Base-by-base conservation (phyloP, 2,113 vertebrate genomes). In the Nematolebias whitei region DNA sequence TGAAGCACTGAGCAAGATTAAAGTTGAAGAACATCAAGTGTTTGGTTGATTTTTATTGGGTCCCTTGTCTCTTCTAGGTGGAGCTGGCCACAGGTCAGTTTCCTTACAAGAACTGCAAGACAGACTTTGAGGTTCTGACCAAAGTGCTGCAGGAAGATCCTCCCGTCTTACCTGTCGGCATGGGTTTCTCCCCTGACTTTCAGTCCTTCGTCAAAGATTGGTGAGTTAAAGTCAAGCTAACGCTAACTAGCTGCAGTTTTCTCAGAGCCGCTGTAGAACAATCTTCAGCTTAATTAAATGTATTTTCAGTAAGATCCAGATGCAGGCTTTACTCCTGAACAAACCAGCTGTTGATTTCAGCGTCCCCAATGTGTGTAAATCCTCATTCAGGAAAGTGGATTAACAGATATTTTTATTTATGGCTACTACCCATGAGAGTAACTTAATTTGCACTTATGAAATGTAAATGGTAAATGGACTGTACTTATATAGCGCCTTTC, bases 141-240 rank as follows among this genome's bases (percentile, higher is more conserved):
- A 98, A 98, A 93, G 96, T 98, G 82, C 94, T 98, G 62, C 96
- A 97, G 91, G 96, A 98, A 84, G 96, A 98, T 55, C 96, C 96
- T 54, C 96, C 96, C 0, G 91, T 96, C 56, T 90, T 98, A 82
- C 96, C 96, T 20, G 93, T 93, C 0, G 82, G 94, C 88, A 97
- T 97, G 96, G 95, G 93, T 71, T 98, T 98, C 88, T 97, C 96
- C 13, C 92, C 94, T 48, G 95, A 98, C 92, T 98, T 98, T 80
- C 96, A 96, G 91, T 96, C 96, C 87, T 98, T 98, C 40, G 96
- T 98, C 82, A 96, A 96, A 93, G 96, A 98, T 91, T 98, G 96
- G 96, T 98, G 75, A 91, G 94, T 71, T 12, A 16, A 19, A 24
- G 48, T 48, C n/a, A 19, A 20, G 3, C 15, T 60, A 2, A n/a